Evolutionary conservation across 2,888 invertebrate species (phyloP).

Genomic region (Protodeltote pygarga): DNA sequence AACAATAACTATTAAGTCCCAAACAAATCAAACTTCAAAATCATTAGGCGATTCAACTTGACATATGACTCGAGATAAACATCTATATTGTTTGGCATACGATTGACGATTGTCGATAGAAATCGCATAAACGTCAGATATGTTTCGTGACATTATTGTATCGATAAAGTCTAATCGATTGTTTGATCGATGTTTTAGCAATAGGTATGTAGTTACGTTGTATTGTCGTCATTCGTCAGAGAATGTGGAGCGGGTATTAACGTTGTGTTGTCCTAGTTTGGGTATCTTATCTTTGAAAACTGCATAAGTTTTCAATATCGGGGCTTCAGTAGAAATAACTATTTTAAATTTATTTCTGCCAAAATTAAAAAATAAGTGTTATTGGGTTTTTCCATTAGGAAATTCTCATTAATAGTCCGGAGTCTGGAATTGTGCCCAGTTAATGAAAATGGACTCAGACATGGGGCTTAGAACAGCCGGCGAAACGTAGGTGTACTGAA

Average conservation of each 20-base stretch:
- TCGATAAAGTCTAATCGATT: conserved; percentile 36
- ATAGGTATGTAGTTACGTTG: conserved; percentile 20
- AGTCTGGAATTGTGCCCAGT: no score
- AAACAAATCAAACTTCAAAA: conserved; percentile 9
- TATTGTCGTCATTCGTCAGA: conserved; percentile 9
- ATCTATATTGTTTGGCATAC: conserved; percentile 44
- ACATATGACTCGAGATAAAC: conserved; percentile 40
- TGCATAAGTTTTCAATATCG: background rate
- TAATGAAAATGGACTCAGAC: no score
- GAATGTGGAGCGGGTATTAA: conserved; percentile 10
- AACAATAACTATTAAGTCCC: conserved; percentile 1
- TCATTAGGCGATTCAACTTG: conserved; percentile 8
- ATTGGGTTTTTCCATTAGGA: no score
- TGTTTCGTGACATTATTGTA: conserved; percentile 37
- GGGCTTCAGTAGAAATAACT: background rate
- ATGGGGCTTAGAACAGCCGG: no score
- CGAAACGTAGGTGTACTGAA: no score
- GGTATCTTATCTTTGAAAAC: conserved; percentile 14
- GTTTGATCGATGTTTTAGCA: conserved; percentile 41
- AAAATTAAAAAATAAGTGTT: no score
- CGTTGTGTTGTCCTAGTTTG: conserved; percentile 13
- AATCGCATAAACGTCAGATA: conserved; percentile 38
- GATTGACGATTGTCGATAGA: conserved; percentile 45
- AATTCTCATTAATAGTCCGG: no score
- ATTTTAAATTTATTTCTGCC: no score